phyloP scores from a whole-genome alignment of 2,113 vertebrate genomes.

The Zeus faber region DNA sequence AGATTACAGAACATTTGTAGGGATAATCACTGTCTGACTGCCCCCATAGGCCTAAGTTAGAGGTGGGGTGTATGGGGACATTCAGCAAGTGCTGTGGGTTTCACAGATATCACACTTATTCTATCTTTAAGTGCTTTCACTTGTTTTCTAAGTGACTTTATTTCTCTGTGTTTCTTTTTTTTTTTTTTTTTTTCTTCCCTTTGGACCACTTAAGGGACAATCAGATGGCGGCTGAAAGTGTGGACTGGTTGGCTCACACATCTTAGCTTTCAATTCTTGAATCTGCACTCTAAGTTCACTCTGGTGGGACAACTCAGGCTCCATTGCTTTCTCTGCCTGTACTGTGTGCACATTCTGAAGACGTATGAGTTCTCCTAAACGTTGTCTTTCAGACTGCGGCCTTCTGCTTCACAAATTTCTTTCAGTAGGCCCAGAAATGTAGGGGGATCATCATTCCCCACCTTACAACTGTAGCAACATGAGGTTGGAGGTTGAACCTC shows the following conservation, averaged over 20 bases:
- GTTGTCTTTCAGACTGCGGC: neutral
- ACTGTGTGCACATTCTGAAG: neutral
- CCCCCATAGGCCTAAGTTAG: neutral
- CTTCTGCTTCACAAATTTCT: neutral
- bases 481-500: neutral
- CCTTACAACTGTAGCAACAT: conserved; percentile 26
- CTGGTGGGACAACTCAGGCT: neutral
- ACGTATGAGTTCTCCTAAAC: neutral
- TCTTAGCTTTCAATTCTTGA: neutral
- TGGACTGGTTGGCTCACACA: neutral
- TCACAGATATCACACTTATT: neutral
- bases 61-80: neutral
- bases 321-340: neutral
- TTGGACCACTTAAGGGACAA: neutral
- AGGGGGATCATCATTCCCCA: conserved; percentile 21
- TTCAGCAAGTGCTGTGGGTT: neutral
- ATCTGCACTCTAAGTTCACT: neutral
- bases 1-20: too few relatives aligned
- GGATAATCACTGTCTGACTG: neutral
- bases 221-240: neutral
- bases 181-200: neutral
- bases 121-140: neutral
- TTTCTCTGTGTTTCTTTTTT: neutral
- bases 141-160: neutral
- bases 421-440: conserved; percentile 1